Conservation (phyloP, 2,888 invertebrate genomes). For the Rapana venosa region DNA sequence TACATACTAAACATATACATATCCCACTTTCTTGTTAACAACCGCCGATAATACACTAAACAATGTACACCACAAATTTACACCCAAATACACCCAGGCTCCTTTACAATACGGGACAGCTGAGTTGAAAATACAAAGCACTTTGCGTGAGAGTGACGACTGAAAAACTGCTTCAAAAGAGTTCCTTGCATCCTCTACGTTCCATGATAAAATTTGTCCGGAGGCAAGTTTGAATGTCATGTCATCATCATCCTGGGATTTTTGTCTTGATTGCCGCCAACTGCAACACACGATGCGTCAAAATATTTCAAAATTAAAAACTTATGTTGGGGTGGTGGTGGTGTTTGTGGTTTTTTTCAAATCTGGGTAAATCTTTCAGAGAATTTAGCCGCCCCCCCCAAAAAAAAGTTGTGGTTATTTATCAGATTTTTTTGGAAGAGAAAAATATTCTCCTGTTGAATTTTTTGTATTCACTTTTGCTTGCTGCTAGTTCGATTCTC, state of each 20-base stretch:
- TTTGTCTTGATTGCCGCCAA: conserved; percentile 59
- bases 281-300: conserved; percentile 51
- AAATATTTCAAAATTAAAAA: background rate
- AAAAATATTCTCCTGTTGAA: too few relatives aligned
- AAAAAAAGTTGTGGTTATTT: too few relatives aligned
- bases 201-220: background rate
- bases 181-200: background rate
- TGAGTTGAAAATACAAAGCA: background rate
- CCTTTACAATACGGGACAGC: too few relatives aligned
- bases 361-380: too few relatives aligned
- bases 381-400: too few relatives aligned
- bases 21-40: background rate
- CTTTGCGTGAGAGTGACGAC: background rate
- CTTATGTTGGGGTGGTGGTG: too few relatives aligned
- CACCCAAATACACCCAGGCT: background rate
- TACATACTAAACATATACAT: background rate
- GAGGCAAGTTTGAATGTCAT: background rate
- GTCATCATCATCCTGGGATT: conserved; percentile 48
- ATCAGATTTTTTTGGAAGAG: too few relatives aligned
- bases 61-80: background rate
- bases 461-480: too few relatives aligned
- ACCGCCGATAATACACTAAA: background rate
- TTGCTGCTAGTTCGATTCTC: too few relatives aligned
- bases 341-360: too few relatives aligned
- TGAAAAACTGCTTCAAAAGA: background rate